Evolutionary conservation across 2,113 vertebrate species (phyloP), one percentile per base, ranked within the genome.

Genomic region (Dipodomys spectabilis): DNA sequence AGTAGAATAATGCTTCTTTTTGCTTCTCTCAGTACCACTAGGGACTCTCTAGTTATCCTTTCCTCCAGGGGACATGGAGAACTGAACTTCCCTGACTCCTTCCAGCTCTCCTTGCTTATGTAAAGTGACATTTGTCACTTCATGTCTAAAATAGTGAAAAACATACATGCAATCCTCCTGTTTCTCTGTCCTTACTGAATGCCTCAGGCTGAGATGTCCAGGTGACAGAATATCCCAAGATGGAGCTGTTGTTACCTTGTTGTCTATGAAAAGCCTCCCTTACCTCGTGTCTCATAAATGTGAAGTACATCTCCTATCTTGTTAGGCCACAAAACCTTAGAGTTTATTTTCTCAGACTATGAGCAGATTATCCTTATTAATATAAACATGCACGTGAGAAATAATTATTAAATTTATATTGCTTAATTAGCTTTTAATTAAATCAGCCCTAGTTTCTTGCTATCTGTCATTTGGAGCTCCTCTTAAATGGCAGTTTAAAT

Each of bases 401-500:
- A 78, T 68, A 85, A 89, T 75, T 89, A 86, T 81, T 91, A 82
- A 44, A 45, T 87, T 82, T 82, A 83, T 81, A 64, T 82, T 84
- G 28, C 69, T 86, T 92, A 94, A 93, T 92, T 87, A 30, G 18
- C 0, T 86, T 94, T 95, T 79, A 91, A 79, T 96, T 86, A 84
- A 89, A 88, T 90, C 32, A 68, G 1, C 4, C 7, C 28, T 82
- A 74, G 79, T 94, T 84, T 28, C 60, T 69, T 88, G 45, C 5
- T 44, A 78, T 8, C 23, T 84, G 18, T 87, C 32, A 80, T 79
- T 86, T 82, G 90, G 32, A 86, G 13, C 11, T 90, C 45, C 84
- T 71, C 12, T 91, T 94, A 88, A 91, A 73, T 65, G 20, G 23
- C 27, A 92, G 67, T 28, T 27, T 32, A 67, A 77, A 94, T 71